Evolutionary conservation across 2,888 invertebrate species (phyloP).

Genomic region (Lithosia quadra): DNA sequence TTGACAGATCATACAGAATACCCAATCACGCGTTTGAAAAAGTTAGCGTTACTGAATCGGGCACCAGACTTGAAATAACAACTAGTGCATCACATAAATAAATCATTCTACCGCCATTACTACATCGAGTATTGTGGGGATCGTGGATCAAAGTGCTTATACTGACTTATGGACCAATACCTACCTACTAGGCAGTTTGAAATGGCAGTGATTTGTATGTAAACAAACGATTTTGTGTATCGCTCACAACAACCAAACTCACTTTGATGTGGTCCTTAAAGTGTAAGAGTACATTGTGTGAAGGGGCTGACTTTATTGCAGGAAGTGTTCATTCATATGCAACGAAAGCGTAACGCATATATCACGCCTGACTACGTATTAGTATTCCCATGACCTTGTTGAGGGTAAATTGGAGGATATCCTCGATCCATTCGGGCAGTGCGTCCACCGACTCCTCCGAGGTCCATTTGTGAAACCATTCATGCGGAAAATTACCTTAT

Average conservation of each 20-base stretch:
- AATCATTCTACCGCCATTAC: neutral
- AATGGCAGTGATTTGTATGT: neutral
- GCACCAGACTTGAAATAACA: neutral
- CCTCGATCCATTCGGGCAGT: conserved; percentile 52
- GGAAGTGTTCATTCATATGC: conserved; percentile 24
- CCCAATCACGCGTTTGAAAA: too few relatives aligned
- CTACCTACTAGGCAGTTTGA: neutral
- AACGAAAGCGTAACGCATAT: conserved; percentile 20
- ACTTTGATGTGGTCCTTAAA: conserved; percentile 13
- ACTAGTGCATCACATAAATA: neutral
- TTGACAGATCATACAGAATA: too few relatives aligned
- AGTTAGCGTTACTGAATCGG: too few relatives aligned
- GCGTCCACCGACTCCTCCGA: conserved; percentile 41
- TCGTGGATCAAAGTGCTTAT: too few relatives aligned
- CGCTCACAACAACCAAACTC: conserved; percentile 11
- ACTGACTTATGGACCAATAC: too few relatives aligned
- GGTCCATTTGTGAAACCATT: conserved; percentile 63
- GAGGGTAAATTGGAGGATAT: conserved; percentile 57
- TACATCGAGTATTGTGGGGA: too few relatives aligned
- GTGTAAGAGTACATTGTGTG: conserved; percentile 18
- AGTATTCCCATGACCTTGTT: conserved; percentile 59
- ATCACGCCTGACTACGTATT: conserved; percentile 36
- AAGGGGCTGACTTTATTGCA: conserved; percentile 14
- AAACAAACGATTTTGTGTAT: conserved; percentile 7
- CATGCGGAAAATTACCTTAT: conserved; percentile 71